Base-by-base conservation (phyloP, 2,113 vertebrate genomes). In the Leucosticte australis region DNA sequence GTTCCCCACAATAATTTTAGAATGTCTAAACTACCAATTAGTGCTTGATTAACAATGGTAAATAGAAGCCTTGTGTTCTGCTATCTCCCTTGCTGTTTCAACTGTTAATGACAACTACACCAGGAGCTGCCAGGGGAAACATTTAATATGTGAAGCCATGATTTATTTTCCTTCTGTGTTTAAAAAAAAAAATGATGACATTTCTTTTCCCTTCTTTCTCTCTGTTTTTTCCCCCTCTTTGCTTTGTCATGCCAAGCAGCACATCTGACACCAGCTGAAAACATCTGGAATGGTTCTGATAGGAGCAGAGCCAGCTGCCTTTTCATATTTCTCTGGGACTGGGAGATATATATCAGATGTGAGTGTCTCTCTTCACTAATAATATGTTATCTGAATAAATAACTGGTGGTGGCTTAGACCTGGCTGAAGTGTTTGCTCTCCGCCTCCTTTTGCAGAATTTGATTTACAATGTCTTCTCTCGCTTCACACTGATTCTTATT, bases 341-440 rank as follows among this genome's bases (percentile, higher is more conserved):
- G 35, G 55, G 67, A 96, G 89, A 93, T 85, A 87, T 52, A 85
- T 71, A 94, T 97, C 94, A 81, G 89, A 85, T 89, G 49, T 85
- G 94, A 95, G 82, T 93, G 81, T 94, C 84, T 93, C 88, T 95
- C 84, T 78, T 92, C 74, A 70, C 94, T 91, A 96, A 96, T 96
- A 96, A 95, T 70, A 59, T 91, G 92, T 91, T 96, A 97, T 95
- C 96, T 96, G 96, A 97, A 96, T 97, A 97, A 95, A 93, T 94
- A 97, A 94, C 83, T 92, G 73, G 65, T 91, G 44, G 71, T 95
- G 49, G 82, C 79, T 95, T 78, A 90, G 90, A 93, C 79, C 90
- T 76, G 90, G 94, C 93, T 95, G 93, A 95, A 94, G 31, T 35
- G 62, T 83, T 95, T 94, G 87, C 84, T 92, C 87, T 91, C 82